Percentiles rank a stretch among this genome's conserved stretches.
phyloP scores from a whole-genome alignment of 1,140 invertebrate genomes.

The Atta texana region DNA sequence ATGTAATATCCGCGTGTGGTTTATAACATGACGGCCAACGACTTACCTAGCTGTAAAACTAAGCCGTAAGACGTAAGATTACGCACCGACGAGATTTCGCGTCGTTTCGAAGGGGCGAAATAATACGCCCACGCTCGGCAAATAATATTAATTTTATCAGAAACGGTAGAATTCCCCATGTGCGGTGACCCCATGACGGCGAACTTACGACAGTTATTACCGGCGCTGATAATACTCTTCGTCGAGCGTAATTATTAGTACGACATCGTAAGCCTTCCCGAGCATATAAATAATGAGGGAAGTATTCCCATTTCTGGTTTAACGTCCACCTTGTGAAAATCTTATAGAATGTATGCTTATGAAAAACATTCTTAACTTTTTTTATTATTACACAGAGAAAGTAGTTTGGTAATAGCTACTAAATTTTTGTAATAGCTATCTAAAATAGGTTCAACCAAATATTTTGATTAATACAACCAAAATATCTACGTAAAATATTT shows the following conservation, averaged over 20 bases:
- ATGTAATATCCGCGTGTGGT: conserved; percentile 60
- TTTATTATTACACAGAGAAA: not conserved
- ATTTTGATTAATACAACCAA: too few species aligned
- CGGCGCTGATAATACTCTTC: conserved; percentile 29
- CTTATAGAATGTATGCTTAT: too few species aligned
- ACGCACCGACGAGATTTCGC: conserved; percentile 54
- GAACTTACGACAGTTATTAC: conserved; percentile 36
- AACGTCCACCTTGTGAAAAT: conserved; percentile 5
- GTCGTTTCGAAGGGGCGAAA: not conserved
- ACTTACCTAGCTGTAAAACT: conserved; percentile 63
- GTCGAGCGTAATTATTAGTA: conserved; percentile 41
- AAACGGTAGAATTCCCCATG: not conserved
- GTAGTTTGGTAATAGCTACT: too few species aligned
- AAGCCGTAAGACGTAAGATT: conserved; percentile 45
- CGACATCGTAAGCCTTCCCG: conserved; percentile 18
- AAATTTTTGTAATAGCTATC: too few species aligned
- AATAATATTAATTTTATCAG: conserved; percentile 61
- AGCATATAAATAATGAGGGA: conserved; percentile 38
- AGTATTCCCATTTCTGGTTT: conserved; percentile 25
- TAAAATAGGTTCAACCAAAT: too few species aligned
- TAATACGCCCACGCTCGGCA: conserved; percentile 34
- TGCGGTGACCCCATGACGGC: not conserved
- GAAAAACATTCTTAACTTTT: not conserved
- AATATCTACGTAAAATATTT: too few species aligned
- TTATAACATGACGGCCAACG: conserved; percentile 62